These are phyloP conservation scores for Tenrec ecaudatus DNA, from an alignment of 2,113 vertebrate species.

Conservation along the genomic window DNA sequence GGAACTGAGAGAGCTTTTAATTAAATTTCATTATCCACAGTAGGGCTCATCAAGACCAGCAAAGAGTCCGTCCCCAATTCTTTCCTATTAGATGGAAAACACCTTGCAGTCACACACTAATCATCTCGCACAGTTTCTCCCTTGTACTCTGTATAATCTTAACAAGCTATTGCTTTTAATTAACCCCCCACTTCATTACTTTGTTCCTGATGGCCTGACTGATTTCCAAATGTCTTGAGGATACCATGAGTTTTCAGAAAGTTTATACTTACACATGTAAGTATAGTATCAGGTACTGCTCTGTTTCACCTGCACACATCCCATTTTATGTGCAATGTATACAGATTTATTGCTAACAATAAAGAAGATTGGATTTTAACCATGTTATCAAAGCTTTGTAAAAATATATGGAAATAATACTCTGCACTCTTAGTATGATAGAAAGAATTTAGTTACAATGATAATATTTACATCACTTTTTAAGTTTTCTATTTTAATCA, in stretches of 20 bases:
- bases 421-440: background rate
- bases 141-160: background rate
- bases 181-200: background rate
- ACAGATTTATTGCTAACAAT: background rate
- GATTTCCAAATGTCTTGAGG: background rate
- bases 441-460: background rate
- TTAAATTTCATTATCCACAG: conserved; percentile 28
- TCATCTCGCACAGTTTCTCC: background rate
- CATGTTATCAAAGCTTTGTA: conserved; percentile 5
- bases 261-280: background rate
- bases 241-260: conserved; percentile 36
- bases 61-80: background rate
- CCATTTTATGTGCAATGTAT: background rate
- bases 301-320: background rate
- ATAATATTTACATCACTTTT: background rate
- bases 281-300: background rate
- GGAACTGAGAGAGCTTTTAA: background rate
- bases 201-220: background rate
- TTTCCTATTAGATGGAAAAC: background rate
- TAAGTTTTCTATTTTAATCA: conserved; percentile 35
- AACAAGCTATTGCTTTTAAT: conserved; percentile 18
- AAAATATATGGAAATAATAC: conserved; percentile 18
- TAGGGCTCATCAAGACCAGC: background rate
- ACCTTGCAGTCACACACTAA: background rate
- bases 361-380: background rate